Conservation (phyloP, 2,888 invertebrate genomes). For the Eueremaeus valkanovi region DNA sequence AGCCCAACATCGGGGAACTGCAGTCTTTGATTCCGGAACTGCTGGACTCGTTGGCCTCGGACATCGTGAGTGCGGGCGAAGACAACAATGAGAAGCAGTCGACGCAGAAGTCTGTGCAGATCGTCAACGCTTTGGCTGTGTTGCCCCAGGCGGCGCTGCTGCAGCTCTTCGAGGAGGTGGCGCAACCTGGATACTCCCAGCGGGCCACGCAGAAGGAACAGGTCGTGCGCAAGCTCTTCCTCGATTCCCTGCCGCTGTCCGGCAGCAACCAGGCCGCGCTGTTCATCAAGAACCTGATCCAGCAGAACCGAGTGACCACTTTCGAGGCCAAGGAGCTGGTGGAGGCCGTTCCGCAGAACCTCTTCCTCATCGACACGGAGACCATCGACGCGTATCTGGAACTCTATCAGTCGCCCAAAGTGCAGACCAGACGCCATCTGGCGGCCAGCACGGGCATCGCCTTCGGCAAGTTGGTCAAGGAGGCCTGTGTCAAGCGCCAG, state of each 20-base stretch:
- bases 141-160: slow-evolving; percentile 47
- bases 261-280: slow-evolving; percentile 52
- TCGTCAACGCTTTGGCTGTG: slow-evolving; percentile 48
- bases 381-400: slow-evolving; percentile 51
- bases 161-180: slow-evolving; percentile 46
- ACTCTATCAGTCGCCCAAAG: slow-evolving; percentile 47
- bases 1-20: slow-evolving; percentile 34
- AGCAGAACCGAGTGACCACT: slow-evolving; percentile 47
- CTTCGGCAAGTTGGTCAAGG: slow-evolving; percentile 50
- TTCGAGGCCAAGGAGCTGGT: slow-evolving; percentile 46
- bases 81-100: slow-evolving; percentile 34
- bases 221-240: slow-evolving; percentile 49
- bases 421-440: slow-evolving; percentile 44
- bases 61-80: slow-evolving; percentile 42
- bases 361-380: slow-evolving; percentile 50
- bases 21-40: slow-evolving; percentile 3
- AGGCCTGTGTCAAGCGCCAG: slow-evolving; percentile 49
- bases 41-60: slow-evolving; percentile 34
- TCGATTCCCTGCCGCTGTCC: slow-evolving; percentile 49
- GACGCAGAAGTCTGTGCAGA: slow-evolving; percentile 44
- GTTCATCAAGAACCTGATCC: slow-evolving; percentile 50
- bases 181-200: slow-evolving; percentile 36
- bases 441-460: slow-evolving; percentile 49
- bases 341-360: slow-evolving; percentile 48
- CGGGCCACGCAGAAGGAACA: slow-evolving; percentile 42